These are phyloP conservation scores for Reticulitermes speratus DNA, from an alignment of 1,140 invertebrate genomes.

Conservation along the genomic window DNA sequence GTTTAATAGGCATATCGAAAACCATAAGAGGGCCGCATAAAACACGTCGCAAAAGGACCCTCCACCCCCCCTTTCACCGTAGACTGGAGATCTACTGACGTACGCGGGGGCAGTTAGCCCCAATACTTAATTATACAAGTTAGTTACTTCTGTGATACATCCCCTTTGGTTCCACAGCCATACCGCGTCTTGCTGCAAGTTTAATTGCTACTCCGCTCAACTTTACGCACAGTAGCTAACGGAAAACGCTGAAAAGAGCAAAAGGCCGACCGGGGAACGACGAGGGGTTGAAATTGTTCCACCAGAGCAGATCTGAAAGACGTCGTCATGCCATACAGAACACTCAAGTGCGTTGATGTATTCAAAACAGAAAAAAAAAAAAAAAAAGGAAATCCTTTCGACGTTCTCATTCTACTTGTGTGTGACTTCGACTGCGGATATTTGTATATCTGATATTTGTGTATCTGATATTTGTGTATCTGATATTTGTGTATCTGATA, in stretches of 20 bases:
- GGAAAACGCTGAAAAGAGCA: slow-evolving; percentile 14
- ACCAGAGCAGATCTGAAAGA: slow-evolving; percentile 3
- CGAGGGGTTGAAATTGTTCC: not conserved
- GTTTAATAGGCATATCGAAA: too few relatives aligned
- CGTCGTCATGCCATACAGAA: not conserved
- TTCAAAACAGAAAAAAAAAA: not conserved
- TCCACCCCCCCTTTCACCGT: too few relatives aligned
- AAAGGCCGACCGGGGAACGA: not conserved
- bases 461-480: too few relatives aligned
- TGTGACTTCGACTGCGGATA: not conserved
- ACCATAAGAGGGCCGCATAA: too few relatives aligned
- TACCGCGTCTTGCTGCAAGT: not conserved
- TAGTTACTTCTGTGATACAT: not conserved
- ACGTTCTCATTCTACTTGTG: not conserved
- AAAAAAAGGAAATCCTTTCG: not conserved
- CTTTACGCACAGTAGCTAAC: not conserved
- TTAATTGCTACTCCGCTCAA: not conserved
- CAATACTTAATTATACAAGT: not conserved
- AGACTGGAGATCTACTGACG: too few relatives aligned
- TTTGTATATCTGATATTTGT: too few relatives aligned
- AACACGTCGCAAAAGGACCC: too few relatives aligned
- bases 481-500: too few relatives aligned
- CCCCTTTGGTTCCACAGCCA: not conserved
- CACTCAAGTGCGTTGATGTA: not conserved
- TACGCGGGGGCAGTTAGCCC: too few relatives aligned